Conservation (phyloP, 2,797 vertebrate genomes). For the Babyrousa celebensis region DNA sequence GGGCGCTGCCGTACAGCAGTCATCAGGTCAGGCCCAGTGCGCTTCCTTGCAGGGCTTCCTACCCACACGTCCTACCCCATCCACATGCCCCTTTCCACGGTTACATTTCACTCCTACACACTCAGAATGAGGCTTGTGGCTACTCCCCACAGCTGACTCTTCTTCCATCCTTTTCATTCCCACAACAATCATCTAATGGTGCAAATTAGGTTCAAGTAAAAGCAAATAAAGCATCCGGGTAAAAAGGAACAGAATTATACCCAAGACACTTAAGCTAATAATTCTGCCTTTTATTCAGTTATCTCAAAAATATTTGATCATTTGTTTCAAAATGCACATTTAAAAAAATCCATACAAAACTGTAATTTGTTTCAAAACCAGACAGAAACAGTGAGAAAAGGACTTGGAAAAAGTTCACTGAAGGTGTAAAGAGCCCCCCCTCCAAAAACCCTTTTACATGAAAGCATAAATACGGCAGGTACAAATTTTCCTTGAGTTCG, state of each 20-base stretch:
- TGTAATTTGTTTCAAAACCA: conserved; percentile 83
- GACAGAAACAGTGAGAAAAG: conserved; percentile 84
- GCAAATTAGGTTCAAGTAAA: not conserved
- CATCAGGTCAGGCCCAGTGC: rapidly evolving
- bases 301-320: conserved; percentile 92
- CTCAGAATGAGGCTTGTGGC: not conserved
- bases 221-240: not conserved
- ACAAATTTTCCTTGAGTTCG: conserved; percentile 87
- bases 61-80: not conserved
- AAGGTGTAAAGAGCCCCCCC: conserved; percentile 75
- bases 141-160: not conserved
- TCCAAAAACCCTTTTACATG: conserved; percentile 76
- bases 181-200: not conserved
- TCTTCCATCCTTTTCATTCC: not conserved
- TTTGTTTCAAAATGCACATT: conserved; percentile 90
- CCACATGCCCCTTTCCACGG: not conserved
- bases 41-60: not conserved
- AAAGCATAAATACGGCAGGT: conserved; percentile 89
- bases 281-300: conserved; percentile 92
- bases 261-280: conserved; percentile 75
- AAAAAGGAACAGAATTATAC: conserved; percentile 18
- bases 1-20: rapidly evolving
- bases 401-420: conserved; percentile 81
- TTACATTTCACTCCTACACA: not conserved
- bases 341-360: conserved; percentile 90